A percentile compares a stretch with the other conserved stretches of the same genome.
Conservation (phyloP, 2,888 invertebrate genomes). For the Trissolcus brochymenae region DNA sequence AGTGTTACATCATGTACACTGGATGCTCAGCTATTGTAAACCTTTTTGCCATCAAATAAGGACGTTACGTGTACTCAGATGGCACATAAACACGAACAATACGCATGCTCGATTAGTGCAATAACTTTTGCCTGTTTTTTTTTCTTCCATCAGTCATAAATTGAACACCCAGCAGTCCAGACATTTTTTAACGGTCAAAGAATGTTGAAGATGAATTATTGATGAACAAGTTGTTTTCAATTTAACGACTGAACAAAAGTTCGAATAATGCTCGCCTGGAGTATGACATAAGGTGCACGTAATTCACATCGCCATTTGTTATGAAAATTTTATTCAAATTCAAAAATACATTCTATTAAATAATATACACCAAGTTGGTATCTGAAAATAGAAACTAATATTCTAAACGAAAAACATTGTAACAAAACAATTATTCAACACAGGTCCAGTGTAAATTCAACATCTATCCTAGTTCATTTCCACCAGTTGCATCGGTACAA, state of each 20-base stretch:
- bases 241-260: too few relatives aligned
- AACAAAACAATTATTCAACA: neutral
- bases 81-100: neutral
- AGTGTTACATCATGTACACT: slow-evolving; percentile 64
- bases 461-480: neutral
- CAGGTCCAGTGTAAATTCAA: neutral
- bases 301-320: slow-evolving; percentile 2
- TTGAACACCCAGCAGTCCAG: too few relatives aligned
- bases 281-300: too few relatives aligned
- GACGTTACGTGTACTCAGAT: slow-evolving; percentile 57
- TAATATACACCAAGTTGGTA: too few relatives aligned
- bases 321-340: too few relatives aligned
- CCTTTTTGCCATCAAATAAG: slow-evolving; percentile 64
- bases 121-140: too few relatives aligned
- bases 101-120: too few relatives aligned
- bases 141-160: too few relatives aligned
- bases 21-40: slow-evolving; percentile 36
- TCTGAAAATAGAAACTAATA: too few relatives aligned
- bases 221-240: too few relatives aligned
- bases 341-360: neutral
- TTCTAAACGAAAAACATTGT: too few relatives aligned
- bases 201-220: neutral
- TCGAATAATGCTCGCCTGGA: too few relatives aligned
- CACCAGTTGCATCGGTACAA: slow-evolving; percentile 75
- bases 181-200: neutral